Percentiles rank a stretch among this genome's conserved stretches.
Evolutionary conservation across 2,888 invertebrate genomes (phyloP).

Genomic region (Drosophila pseudotalamancana): DNA sequence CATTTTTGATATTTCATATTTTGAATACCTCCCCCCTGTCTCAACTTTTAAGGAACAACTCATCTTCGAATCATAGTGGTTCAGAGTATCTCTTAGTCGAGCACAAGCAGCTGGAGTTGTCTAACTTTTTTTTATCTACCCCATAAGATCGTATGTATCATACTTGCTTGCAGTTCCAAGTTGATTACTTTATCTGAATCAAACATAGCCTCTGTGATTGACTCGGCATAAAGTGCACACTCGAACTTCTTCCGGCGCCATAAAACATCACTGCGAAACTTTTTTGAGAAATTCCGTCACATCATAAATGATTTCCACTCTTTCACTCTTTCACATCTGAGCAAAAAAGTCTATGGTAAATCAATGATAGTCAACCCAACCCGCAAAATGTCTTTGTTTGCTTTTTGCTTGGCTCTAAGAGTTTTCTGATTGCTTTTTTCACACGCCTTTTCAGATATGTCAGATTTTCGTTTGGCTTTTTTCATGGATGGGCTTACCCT

Average conservation of each 20-base stretch:
- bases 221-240: background rate
- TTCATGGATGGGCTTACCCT: background rate
- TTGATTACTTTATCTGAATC: too few species aligned
- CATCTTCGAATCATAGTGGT: too few species aligned
- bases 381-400: constrained; percentile 53
- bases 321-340: background rate
- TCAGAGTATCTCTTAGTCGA: too few species aligned
- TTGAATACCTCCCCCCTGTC: too few species aligned
- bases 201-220: background rate
- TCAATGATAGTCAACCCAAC: constrained; percentile 31
- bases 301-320: constrained; percentile 51
- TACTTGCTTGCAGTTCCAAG: too few species aligned
- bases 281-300: constrained; percentile 61
- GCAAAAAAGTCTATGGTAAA: constrained; percentile 15
- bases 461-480: constrained; percentile 3
- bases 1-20: too few species aligned
- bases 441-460: constrained; percentile 22
- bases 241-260: background rate
- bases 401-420: constrained; percentile 27
- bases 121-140: too few species aligned
- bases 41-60: too few species aligned
- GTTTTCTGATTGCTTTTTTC: constrained; percentile 55
- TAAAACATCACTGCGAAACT: constrained; percentile 47
- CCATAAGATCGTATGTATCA: too few species aligned
- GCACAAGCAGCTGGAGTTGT: too few species aligned